phyloP scores from a whole-genome alignment of 1,140 invertebrate species.

The Tetraneura akinire region DNA sequence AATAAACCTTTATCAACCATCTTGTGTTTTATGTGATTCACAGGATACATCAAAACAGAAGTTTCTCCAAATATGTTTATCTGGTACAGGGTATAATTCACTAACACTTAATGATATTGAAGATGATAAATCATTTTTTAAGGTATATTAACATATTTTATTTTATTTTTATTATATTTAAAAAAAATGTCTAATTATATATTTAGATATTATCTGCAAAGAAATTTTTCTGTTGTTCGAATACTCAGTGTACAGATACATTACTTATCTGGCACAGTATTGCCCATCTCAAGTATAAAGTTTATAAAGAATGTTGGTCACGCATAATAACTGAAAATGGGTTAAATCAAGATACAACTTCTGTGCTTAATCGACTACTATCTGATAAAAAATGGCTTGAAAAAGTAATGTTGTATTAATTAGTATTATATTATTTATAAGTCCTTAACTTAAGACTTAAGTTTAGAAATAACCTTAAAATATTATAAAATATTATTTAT shows the following conservation, averaged over 20 bases:
- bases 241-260: neutral
- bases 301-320: conserved; percentile 80
- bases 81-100: conserved; percentile 3
- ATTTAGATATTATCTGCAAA: neutral
- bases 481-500: no score
- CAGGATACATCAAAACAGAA: neutral
- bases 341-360: conserved; percentile 77
- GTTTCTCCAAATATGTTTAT: conserved; percentile 13
- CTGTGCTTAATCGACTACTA: conserved; percentile 81
- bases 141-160: neutral
- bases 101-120: neutral
- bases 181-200: neutral
- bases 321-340: conserved; percentile 69
- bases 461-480: no score
- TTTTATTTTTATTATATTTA: no score
- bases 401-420: conserved; percentile 64
- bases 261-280: neutral
- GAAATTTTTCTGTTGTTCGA: neutral
- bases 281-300: conserved; percentile 73
- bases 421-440: neutral
- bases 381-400: conserved; percentile 81
- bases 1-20: neutral
- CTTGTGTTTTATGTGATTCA: neutral
- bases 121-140: neutral
- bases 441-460: no score